Base-by-base conservation (phyloP, 2,888 invertebrate genomes). In the Perizoma affinitatum region DNA sequence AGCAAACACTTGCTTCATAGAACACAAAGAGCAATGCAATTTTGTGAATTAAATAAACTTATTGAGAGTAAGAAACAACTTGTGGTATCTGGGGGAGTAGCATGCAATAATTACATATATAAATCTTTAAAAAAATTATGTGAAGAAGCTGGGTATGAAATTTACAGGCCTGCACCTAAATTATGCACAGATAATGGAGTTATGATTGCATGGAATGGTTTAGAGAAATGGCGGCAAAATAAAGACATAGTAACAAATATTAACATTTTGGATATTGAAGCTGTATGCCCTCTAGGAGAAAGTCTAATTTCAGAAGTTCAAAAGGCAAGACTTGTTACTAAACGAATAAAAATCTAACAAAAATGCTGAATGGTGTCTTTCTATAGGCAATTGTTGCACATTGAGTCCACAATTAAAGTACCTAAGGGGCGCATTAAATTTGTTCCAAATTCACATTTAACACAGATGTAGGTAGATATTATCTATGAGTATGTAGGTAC, bases 181-280 rank as follows among this genome's bases (percentile, higher is more conserved):
- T 93, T 98, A 43, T 99, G 99, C 83, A 98, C 98, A 0, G 99
- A 99, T 85, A 99, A 99, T 93, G 99, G 99, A 22, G 95, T 98
- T 36, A 99, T 99, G 99, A 98, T 99, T 78, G 99, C 99, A 38
- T 99, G 99, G 98, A 98, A 98, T 92, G 99, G 98, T 4, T 93
- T 98, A 54, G 98, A 99, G 86, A 96, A 95, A 84, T 96, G 94
- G 92, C 86, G 75, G 63, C 84, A 82, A 58, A 86, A 93, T 22
- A 71, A 88, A 64, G 95, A 94, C 65, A 81, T 94, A 66, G 71
- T 88, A 52, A 86, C 76, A 65, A 93, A 96, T 80, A 90, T 96
- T 54, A 94, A 95, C 63, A 80, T 87, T 54, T 87, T 98, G 46
- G 94, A 95, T 70, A 92, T 95, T 66, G 89, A 94, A 80, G 88